A percentile compares a stretch with the other conserved stretches of the same genome.
phyloP scores from a whole-genome alignment of 2,888 invertebrate species.

The Drosophila macrospina region DNA sequence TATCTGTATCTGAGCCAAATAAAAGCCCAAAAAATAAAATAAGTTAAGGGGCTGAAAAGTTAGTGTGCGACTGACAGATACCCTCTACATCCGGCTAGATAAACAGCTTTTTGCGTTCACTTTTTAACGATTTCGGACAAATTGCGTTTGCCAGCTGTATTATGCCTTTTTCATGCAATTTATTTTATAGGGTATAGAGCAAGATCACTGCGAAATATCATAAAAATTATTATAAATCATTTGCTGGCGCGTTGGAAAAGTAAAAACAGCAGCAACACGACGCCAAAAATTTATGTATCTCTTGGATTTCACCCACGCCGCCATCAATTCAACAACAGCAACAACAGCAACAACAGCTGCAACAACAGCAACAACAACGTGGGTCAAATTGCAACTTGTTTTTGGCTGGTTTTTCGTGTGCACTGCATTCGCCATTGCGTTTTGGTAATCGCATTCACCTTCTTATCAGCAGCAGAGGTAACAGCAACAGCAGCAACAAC shows the following conservation, averaged over 20 bases:
- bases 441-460: slow-evolving; percentile 54
- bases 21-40: slow-evolving; percentile 6
- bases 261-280: slow-evolving; percentile 72
- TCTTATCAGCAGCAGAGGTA: slow-evolving; percentile 51
- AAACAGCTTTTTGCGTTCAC: not conserved
- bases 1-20: slow-evolving; percentile 53
- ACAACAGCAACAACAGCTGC: slow-evolving; percentile 17
- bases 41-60: not conserved
- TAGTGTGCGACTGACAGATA: slow-evolving; percentile 5
- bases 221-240: slow-evolving; percentile 63
- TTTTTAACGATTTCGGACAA: not conserved
- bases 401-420: slow-evolving; percentile 41
- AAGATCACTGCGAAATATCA: slow-evolving; percentile 39
- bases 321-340: slow-evolving; percentile 37
- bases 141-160: not conserved
- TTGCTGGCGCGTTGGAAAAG: slow-evolving; percentile 66
- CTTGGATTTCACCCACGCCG: slow-evolving; percentile 76
- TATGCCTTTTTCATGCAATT: not conserved
- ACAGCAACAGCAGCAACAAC: slow-evolving; percentile 19
- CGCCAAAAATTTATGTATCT: slow-evolving; percentile 71
- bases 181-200: slow-evolving; percentile 45
- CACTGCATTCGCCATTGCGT: slow-evolving; percentile 45
- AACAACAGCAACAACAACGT: slow-evolving; percentile 23
- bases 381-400: slow-evolving; percentile 68
- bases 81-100: slow-evolving; percentile 12